Evolutionary conservation across 2,888 invertebrate genomes (phyloP).

Genomic region (Allygus modestus): DNA sequence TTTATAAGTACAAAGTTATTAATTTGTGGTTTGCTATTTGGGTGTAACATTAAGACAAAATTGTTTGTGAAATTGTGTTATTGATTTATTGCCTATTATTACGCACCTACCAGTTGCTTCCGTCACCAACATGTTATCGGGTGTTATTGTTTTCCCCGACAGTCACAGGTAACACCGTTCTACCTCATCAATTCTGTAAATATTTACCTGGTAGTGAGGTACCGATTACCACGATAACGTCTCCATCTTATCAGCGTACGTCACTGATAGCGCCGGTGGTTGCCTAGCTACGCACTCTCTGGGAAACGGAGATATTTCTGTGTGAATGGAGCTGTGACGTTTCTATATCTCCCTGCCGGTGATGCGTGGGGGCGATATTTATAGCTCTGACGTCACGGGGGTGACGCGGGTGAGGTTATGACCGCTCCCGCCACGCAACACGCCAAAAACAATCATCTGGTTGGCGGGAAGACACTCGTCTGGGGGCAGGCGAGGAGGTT

Average conservation of each 20-base stretch:
- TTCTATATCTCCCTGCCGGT: background rate
- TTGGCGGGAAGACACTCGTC: background rate
- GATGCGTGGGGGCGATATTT: constrained; percentile 42
- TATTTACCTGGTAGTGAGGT: background rate
- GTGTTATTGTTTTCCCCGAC: too few species aligned
- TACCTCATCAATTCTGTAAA: background rate
- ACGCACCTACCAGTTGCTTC: too few species aligned
- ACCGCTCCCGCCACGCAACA: constrained; percentile 16
- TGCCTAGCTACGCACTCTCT: background rate
- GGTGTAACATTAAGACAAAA: too few species aligned
- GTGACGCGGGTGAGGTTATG: background rate
- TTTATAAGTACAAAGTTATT: too few species aligned
- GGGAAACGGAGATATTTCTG: constrained; percentile 9
- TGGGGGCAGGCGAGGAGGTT: background rate
- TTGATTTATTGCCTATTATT: too few species aligned
- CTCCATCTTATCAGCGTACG: background rate
- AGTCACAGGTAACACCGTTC: background rate
- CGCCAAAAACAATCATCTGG: background rate
- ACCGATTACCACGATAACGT: background rate
- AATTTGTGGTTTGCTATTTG: too few species aligned
- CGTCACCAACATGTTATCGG: too few species aligned
- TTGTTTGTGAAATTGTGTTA: too few species aligned
- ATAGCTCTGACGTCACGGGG: constrained; percentile 31
- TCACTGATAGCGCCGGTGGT: constrained; percentile 20
- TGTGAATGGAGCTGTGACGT: constrained; percentile 20